These are phyloP conservation scores for Hemibagrus guttatus DNA, from an alignment of 2,797 vertebrate genomes.

Conservation along the genomic window DNA sequence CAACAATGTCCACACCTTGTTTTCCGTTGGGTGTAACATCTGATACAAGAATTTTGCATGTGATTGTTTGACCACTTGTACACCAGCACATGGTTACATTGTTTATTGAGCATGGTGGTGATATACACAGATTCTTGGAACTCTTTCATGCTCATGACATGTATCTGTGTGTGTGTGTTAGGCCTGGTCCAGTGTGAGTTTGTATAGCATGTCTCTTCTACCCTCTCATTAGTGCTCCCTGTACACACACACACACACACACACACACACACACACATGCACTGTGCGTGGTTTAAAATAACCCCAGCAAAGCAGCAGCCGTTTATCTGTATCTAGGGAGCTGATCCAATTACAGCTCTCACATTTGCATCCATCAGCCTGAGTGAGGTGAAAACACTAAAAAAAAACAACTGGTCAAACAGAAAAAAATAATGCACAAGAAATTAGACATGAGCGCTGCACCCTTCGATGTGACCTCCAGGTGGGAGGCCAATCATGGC, in stretches of 20 bases:
- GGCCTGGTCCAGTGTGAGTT: constrained; percentile 43
- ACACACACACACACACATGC: constrained; percentile 70
- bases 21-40: constrained; percentile 20
- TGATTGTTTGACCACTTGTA: constrained; percentile 59
- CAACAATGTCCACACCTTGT: neutral
- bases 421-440: neutral
- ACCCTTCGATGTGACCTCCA: constrained; percentile 33
- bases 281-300: constrained; percentile 82
- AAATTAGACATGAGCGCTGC: constrained; percentile 12
- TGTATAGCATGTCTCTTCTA: constrained; percentile 63
- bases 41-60: constrained; percentile 38
- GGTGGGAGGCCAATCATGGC: constrained; percentile 48
- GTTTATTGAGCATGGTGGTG: constrained; percentile 61
- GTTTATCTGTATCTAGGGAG: constrained; percentile 95
- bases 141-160: constrained; percentile 20
- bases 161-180: constrained; percentile 28
- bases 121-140: constrained; percentile 41
- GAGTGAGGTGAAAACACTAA: constrained; percentile 50
- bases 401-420: constrained; percentile 24
- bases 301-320: constrained; percentile 80
- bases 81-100: constrained; percentile 63
- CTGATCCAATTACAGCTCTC: constrained; percentile 96
- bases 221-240: constrained; percentile 81
- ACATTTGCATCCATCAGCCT: constrained; percentile 91
- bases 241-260: constrained; percentile 70